Evolutionary conservation across 1,140 invertebrate species (phyloP), one percentile per base, ranked within the genome.

Genomic region (Nephotettix cincticeps): DNA sequence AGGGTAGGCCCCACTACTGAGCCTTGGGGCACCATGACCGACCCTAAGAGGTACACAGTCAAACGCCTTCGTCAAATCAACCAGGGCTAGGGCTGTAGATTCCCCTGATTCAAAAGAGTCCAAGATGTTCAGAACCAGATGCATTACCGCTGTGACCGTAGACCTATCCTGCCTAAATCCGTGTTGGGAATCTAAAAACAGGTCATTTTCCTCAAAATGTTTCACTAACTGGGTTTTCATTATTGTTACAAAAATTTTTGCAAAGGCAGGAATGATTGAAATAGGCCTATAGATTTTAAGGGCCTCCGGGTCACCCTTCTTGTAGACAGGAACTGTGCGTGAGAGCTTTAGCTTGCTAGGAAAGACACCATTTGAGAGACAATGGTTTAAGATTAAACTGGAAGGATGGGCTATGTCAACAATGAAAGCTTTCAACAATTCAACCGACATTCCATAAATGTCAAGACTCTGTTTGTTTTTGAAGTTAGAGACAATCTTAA

Each of bases 141-240:
- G 21, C 6, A 32, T 19, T 2, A 64, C 61, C 4, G 61, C 21
- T 1, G 61, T 64, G 6, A 64, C 23, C 61, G 25, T 64, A 27
- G 61, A 29, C 28, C n/a, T 0, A n/a, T 64, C 29, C 61, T 17
- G 23, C 61, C 61, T 25, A 28, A 64, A 64, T 27, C 61, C 61
- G 29, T 64, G 61, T 1, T 64, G 23, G 27, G 32, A 32, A 30
- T 64, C 61, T 30, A 32, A 64, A n/a, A 64, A 29, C 19, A 64
- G 28, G 11, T 28, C 28, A 30, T 30, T 13, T 1, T 19, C 1
- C 29, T 64, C 58, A 29, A 64, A 64, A 30, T 27, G 29, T 29
- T 25, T 32, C 23, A 64, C 61, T 6, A 58, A 19, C 28, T 64
- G 61, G 4, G 21, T 25, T 32, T 64, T 64, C 61, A 64, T 64